Base-by-base conservation (phyloP, 2,888 invertebrate genomes). In the Yponomeuta malinellus region DNA sequence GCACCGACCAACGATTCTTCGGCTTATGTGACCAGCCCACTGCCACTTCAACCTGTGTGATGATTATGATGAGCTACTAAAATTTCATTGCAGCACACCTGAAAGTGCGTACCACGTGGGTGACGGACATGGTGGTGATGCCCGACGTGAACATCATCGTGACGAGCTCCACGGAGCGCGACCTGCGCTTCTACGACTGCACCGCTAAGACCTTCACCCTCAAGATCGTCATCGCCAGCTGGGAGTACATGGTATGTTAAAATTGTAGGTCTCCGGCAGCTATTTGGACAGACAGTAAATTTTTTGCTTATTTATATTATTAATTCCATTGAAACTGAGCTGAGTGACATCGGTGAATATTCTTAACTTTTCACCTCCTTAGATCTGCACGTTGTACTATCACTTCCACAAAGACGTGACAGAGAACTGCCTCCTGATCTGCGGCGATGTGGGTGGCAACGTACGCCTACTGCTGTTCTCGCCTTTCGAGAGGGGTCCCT, bases 101-200 rank as follows among this genome's bases (percentile, higher is more conserved):
- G 73, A 94, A 93, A 81, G 88, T 94, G 69, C 93, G 93, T 76
- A 88, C 93, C 33, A 96, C 96, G 0, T 95, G 95, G 94, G 94
- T 97, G 74, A 94, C 96, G 31, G 95, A 96, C 76, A 90, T 96
- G 85, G 94, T 94, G 72, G 94, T 94, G 72, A 87, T 97, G 83
- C 95, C 96, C 0, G 96, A 97, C 82, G 95, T 96, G 70, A 95
- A 95, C 83, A 94, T 96, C 77, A 89, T 97, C 29, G 96, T 96
- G 73, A 95, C 96, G 12, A 94, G 96, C 72, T 96, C 97, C 23
- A 95, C 96, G 0, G 96, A 96, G 84, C 89, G 96, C 23, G 96
- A 96, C 80, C 86, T 97, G 67, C 93, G 95, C 74, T 96, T 97
- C 85, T 97, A 97, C 80, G 97, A 97, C 82, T 95, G 95, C 68